Evolutionary conservation across 2,113 vertebrate genomes (phyloP).

Genomic region (Manacus vitellinus): DNA sequence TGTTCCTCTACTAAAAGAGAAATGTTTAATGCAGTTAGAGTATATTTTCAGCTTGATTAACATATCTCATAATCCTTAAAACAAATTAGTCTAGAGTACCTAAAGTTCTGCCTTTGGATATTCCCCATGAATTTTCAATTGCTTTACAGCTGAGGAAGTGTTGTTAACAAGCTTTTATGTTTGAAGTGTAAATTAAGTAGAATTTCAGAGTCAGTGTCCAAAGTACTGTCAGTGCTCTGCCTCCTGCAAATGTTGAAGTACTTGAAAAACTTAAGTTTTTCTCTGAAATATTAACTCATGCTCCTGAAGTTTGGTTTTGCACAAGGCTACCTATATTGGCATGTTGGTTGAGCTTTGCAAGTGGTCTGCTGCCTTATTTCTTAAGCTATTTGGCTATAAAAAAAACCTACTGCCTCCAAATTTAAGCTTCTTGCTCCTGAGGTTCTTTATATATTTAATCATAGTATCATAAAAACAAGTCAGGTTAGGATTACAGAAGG

Average conservation of each 20-base stretch:
- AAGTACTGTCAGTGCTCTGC: not conserved
- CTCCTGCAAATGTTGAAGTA: not conserved
- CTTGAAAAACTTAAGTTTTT: not conserved
- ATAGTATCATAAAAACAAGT: not conserved
- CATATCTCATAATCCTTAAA: not conserved
- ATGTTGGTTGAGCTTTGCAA: not conserved
- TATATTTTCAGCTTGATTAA: conserved; percentile 16
- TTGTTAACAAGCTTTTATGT: not conserved
- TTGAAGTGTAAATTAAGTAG: conserved; percentile 34
- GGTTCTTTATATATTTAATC: not conserved
- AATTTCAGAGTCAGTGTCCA: not conserved
- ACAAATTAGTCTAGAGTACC: not conserved
- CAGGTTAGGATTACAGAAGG: not conserved
- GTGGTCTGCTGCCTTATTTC: not conserved
- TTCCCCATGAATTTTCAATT: not conserved
- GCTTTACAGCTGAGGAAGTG: not conserved
- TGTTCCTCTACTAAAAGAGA: not conserved
- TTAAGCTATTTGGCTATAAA: not conserved
- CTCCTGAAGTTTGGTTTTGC: not conserved
- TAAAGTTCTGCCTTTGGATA: not conserved
- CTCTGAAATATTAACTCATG: not conserved
- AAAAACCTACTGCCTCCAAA: not conserved
- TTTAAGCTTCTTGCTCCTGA: not conserved
- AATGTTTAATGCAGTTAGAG: not conserved
- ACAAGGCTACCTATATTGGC: not conserved